Evolutionary conservation across 2,113 vertebrate species (phyloP).

Genomic region (Litocranius walleri): DNA sequence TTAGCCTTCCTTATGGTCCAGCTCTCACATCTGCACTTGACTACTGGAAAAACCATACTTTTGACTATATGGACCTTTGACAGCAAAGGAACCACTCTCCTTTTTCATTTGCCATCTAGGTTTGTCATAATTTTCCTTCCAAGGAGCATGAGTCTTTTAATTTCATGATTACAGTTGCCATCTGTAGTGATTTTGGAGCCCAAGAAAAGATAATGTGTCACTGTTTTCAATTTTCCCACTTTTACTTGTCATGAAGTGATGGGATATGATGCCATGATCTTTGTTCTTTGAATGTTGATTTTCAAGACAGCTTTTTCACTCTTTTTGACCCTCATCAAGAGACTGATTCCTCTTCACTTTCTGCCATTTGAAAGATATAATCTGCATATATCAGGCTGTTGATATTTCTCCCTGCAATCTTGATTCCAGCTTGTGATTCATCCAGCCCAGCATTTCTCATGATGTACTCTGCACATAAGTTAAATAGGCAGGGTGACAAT

Average conservation of each 20-base stretch:
- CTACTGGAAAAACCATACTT: background rate
- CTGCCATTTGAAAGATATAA: background rate
- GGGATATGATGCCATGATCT: background rate
- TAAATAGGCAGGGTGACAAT: background rate
- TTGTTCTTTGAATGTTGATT: background rate
- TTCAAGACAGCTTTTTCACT: background rate
- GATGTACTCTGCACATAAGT: background rate
- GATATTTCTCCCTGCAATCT: background rate
- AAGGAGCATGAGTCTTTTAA: background rate
- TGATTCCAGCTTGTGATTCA: background rate
- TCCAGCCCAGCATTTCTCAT: background rate
- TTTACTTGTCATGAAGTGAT: background rate
- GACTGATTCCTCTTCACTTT: background rate
- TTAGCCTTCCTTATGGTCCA: background rate
- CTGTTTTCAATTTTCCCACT: background rate
- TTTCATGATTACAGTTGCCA: background rate
- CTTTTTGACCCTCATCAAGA: background rate
- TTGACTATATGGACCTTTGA: background rate
- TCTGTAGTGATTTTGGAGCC: background rate
- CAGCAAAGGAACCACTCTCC: background rate
- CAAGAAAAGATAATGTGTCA: background rate
- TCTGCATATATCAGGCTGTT: background rate
- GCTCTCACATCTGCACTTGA: background rate
- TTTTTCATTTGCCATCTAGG: background rate
- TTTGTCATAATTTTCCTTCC: background rate